These are phyloP conservation scores for Cercopithecus mona DNA, from an alignment of 2,113 vertebrate species.

Conservation along the genomic window DNA sequence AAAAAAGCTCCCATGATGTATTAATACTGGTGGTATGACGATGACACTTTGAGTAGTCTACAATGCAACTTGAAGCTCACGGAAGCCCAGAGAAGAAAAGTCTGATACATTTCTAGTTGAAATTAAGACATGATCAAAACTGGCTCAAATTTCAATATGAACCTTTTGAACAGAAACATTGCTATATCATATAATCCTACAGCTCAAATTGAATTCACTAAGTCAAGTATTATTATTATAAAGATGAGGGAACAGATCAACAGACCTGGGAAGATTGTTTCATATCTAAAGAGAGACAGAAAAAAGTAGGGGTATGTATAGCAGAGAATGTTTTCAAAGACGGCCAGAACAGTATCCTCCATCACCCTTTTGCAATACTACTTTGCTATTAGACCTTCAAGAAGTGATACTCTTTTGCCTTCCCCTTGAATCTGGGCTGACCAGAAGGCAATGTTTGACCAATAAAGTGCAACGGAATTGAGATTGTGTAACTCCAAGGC, in stretches of 20 bases:
- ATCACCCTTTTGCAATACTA: background rate
- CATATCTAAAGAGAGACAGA: background rate
- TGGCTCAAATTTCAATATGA: background rate
- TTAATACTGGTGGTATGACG: background rate
- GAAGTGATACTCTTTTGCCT: background rate
- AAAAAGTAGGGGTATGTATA: background rate
- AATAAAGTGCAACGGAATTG: background rate
- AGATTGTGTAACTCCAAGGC: background rate
- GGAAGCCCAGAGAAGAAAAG: background rate
- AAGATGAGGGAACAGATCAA: background rate
- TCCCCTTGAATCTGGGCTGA: background rate
- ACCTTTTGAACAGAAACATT: background rate
- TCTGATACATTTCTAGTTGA: background rate
- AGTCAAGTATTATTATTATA: background rate
- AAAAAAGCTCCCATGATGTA: background rate
- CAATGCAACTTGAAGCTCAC: background rate
- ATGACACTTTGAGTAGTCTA: background rate
- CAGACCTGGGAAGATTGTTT: background rate
- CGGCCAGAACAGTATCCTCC: background rate
- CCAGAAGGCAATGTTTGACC: background rate
- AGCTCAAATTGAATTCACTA: background rate
- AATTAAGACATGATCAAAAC: background rate
- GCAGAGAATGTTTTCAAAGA: background rate
- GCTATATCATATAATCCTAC: background rate
- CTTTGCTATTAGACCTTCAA: background rate